Percentiles rank a stretch among this genome's conserved stretches.
These are phyloP conservation scores for Mythimna albipuncta DNA, from an alignment of 2,888 invertebrate species.

Conservation along the genomic window DNA sequence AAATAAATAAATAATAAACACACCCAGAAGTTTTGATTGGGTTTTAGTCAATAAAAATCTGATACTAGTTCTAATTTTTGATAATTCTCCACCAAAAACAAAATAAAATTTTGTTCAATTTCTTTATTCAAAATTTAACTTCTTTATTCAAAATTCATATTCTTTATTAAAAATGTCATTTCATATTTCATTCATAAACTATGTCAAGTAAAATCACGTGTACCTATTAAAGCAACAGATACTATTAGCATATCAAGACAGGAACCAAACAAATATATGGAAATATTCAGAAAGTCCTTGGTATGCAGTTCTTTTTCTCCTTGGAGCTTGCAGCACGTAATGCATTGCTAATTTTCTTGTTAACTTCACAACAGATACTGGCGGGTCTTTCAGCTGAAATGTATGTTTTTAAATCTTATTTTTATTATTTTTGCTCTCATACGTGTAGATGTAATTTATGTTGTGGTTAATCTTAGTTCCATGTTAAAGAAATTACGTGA, in stretches of 20 bases:
- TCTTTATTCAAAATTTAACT: no score
- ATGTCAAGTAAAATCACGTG: background rate
- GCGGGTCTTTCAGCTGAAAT: constrained; percentile 17
- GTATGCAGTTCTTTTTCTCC: constrained; percentile 55
- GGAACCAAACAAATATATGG: constrained; percentile 47
- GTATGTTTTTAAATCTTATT: constrained; percentile 26
- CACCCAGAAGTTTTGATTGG: no score
- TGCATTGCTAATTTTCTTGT: constrained; percentile 67
- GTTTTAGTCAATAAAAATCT: no score
- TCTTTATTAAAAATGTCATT: no score
- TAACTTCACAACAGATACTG: constrained; percentile 56
- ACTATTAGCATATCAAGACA: constrained; percentile 26
- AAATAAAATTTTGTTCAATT: no score
- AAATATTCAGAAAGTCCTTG: constrained; percentile 40
- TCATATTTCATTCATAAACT: no score
- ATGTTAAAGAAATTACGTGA: background rate
- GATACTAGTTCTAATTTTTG: no score
- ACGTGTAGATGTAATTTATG: background rate
- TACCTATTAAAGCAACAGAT: constrained; percentile 28
- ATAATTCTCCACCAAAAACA: no score
- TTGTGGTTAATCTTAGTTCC: background rate
- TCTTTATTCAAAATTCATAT: no score
- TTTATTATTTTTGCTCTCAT: background rate
- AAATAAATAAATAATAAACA: no score
- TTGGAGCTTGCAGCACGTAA: constrained; percentile 53